Evolutionary conservation across 2,888 invertebrate genomes (phyloP).

Genomic region (Trissolcus japonicus): DNA sequence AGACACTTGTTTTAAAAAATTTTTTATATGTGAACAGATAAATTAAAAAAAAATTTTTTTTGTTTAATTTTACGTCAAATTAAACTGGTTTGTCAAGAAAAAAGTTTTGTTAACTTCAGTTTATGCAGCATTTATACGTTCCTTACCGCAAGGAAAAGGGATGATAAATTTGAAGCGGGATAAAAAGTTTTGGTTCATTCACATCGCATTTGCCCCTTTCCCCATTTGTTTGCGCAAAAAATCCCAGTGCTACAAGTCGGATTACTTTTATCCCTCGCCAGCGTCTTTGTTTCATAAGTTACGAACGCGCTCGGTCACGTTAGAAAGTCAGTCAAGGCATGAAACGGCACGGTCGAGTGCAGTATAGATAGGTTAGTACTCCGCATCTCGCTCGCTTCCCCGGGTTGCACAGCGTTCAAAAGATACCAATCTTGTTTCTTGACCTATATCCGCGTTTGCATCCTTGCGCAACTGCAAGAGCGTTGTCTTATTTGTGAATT

Average conservation of each 20-base stretch:
- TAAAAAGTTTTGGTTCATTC: constrained; percentile 45
- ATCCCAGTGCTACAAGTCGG: constrained; percentile 49
- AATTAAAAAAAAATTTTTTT: no score
- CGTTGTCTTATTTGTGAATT: constrained; percentile 69
- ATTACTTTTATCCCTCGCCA: constrained; percentile 63
- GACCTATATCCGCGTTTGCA: constrained; percentile 76
- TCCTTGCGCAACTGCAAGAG: constrained; percentile 74
- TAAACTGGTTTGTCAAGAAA: no score
- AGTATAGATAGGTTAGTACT: constrained; percentile 59
- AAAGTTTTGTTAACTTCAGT: no score
- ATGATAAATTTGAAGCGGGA: constrained; percentile 30
- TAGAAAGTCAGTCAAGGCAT: constrained; percentile 70
- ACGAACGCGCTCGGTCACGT: constrained; percentile 73
- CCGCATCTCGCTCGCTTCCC: constrained; percentile 60
- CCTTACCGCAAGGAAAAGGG: not conserved
- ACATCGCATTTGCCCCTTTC: constrained; percentile 24
- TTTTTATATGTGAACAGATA: no score
- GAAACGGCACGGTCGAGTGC: constrained; percentile 56
- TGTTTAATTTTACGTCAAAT: no score
- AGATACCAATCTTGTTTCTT: constrained; percentile 76
- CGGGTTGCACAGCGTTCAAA: constrained; percentile 64
- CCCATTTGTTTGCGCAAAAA: constrained; percentile 37
- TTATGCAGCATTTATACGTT: no score
- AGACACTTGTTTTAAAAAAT: no score
- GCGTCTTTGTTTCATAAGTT: constrained; percentile 70